phyloP scores from a whole-genome alignment of 2,888 invertebrate species.

The Plebejus argus region DNA sequence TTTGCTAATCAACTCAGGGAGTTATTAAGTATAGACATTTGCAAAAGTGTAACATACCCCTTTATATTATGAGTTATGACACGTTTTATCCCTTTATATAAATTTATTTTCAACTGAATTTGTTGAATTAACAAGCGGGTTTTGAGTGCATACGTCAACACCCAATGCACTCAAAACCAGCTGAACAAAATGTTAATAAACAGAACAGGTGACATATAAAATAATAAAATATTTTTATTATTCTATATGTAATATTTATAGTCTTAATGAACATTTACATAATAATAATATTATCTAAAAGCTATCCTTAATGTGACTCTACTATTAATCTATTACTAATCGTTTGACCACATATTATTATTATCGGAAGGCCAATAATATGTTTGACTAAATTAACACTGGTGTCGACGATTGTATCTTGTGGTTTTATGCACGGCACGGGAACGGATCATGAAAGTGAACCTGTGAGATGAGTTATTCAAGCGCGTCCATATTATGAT shows the following conservation, averaged over 20 bases:
- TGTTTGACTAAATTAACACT: neutral
- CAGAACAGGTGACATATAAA: neutral
- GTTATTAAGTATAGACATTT: conserved; percentile 32
- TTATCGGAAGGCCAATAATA: neutral
- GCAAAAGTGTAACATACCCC: conserved; percentile 40
- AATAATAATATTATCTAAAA: no score
- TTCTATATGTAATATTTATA: neutral
- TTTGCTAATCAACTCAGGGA: conserved; percentile 51
- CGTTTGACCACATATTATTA: neutral
- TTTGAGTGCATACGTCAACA: neutral
- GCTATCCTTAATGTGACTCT: no score
- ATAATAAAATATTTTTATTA: neutral
- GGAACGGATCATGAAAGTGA: conserved; percentile 67
- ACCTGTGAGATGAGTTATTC: conserved; percentile 75
- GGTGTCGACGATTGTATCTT: conserved; percentile 20
- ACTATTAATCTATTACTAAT: no score
- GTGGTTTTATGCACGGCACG: conserved; percentile 29
- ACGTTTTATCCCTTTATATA: conserved; percentile 37
- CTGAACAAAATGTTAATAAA: neutral
- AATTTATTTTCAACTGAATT: neutral
- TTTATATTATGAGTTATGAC: no score
- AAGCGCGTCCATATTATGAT: conserved; percentile 64
- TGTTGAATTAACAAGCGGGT: neutral
- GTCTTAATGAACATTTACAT: neutral
- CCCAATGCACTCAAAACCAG: neutral